Base-by-base conservation (phyloP, 1,140 invertebrate genomes). In the Drosophila kohkoa region DNA sequence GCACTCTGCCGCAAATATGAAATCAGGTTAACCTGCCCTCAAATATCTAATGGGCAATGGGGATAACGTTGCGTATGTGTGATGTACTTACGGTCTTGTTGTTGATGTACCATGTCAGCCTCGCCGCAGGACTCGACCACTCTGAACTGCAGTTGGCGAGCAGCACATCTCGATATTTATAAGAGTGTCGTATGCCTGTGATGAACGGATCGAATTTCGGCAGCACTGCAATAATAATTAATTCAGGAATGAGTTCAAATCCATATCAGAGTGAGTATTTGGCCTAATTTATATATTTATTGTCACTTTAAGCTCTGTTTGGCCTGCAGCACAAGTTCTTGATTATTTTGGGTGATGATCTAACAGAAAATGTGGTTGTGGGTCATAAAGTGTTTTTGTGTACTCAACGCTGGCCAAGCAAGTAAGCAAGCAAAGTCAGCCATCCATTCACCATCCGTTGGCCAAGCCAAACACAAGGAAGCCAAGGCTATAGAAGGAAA, bases 61-160 rank as follows among this genome's bases (percentile, higher is more conserved):
- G 16, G 63, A n/a, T 16, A 60, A 60, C 58, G 52, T 11, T 59
- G 64, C 68, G 67, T 71, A 79, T 71, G 67, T 8, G 49, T 43
- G 70, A 73, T 68, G 32, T 54, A 85, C 88, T 79, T 82, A 92
- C 91, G 68, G 88, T 91, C 79, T 91, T 89, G 62, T 92, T 83
- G 85, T 94, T 94, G 64, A 94, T 93, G 63, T 93, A 93, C 94
- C 94, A 94, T 16, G 92, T 91, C 5, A 94, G 81, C 13, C 92
- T 92, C 38, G 94, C 92, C 16, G 92, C 91, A 3, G 94, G 94
- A 92, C 92, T 93, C 10, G 93, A 93, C 80, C 85, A 89, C 46
- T 92, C 90, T 1, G 93, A 93, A 43, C 93, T 92, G 82, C 93
- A 94, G 71, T 94, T 94, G 41, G 91, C 93, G 64, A 83, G 52